phyloP scores from a whole-genome alignment of 2,797 vertebrate genomes.

The Accipiter badius region DNA sequence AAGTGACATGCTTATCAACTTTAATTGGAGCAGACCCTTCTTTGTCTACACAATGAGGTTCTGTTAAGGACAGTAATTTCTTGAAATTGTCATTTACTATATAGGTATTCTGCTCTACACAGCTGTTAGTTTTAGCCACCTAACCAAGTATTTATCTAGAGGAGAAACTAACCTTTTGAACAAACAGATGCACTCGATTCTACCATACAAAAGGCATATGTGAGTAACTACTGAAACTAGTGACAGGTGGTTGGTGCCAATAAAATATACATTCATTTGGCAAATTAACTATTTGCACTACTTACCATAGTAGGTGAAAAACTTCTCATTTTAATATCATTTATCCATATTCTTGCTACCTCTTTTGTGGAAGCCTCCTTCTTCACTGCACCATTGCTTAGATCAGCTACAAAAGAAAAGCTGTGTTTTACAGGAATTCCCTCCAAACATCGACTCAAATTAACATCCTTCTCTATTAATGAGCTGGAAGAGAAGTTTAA shows the following conservation, averaged over 20 bases:
- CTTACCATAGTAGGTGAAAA: conserved; percentile 92
- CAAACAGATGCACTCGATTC: neutral
- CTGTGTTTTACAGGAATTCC: neutral
- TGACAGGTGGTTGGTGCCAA: neutral
- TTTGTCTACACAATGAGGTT: neutral
- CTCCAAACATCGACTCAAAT: neutral
- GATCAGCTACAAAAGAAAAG: conserved; percentile 80
- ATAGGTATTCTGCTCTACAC: neutral
- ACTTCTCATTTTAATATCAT: conserved; percentile 89
- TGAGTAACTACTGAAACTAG: neutral
- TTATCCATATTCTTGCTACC: conserved; percentile 90
- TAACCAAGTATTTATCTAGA: neutral
- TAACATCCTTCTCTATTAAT: neutral
- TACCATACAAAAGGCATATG: neutral
- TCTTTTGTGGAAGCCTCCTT: conserved; percentile 92
- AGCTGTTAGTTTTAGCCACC: neutral
- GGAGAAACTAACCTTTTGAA: neutral
- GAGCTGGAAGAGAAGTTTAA: neutral
- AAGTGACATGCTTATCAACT: neutral
- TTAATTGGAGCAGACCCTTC: neutral
- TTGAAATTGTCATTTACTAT: neutral
- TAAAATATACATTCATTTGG: neutral
- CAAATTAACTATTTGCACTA: neutral
- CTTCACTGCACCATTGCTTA: conserved; percentile 92
- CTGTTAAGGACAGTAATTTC: neutral